phyloP scores from a whole-genome alignment of 1,140 invertebrate genomes.

The Planococcus citri region DNA sequence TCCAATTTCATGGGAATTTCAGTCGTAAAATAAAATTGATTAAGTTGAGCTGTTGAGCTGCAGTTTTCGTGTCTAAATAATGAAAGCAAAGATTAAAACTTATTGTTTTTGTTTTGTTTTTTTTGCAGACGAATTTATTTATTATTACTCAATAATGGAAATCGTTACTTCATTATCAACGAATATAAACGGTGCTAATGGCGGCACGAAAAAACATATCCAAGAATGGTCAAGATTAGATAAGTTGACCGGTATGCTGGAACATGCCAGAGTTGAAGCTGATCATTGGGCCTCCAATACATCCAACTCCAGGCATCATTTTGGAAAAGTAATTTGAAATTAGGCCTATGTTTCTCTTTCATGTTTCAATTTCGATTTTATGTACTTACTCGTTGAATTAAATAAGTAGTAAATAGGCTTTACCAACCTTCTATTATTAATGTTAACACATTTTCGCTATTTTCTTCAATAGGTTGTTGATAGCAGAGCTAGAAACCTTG shows the following conservation, averaged over 20 bases:
- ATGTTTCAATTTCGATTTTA: no score
- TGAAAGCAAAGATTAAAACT: no score
- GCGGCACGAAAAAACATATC: slow-evolving; percentile 35
- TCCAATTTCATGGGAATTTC: no score
- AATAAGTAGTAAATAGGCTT: no score
- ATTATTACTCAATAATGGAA: slow-evolving; percentile 8
- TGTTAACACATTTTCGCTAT: no score
- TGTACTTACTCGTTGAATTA: no score
- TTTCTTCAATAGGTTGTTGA: slow-evolving; percentile 37
- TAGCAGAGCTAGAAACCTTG: slow-evolving; percentile 36
- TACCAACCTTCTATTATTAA: no score
- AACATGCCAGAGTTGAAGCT: slow-evolving; percentile 40
- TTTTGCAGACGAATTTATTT: not conserved
- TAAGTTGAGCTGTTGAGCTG: no score
- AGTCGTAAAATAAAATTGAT: no score
- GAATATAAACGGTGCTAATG: not conserved
- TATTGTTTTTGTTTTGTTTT: no score
- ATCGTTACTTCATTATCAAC: slow-evolving; percentile 12
- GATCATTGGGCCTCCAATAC: slow-evolving; percentile 39
- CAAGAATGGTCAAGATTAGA: slow-evolving; percentile 42
- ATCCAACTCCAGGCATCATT: slow-evolving; percentile 38
- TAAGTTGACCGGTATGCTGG: slow-evolving; percentile 39
- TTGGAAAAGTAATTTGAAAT: slow-evolving; percentile 38
- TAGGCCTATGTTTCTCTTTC: slow-evolving; percentile 5
- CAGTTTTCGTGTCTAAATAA: no score